Evolutionary conservation across 2,797 vertebrate genomes (phyloP).

Genomic region (Etheostoma perlongum): DNA sequence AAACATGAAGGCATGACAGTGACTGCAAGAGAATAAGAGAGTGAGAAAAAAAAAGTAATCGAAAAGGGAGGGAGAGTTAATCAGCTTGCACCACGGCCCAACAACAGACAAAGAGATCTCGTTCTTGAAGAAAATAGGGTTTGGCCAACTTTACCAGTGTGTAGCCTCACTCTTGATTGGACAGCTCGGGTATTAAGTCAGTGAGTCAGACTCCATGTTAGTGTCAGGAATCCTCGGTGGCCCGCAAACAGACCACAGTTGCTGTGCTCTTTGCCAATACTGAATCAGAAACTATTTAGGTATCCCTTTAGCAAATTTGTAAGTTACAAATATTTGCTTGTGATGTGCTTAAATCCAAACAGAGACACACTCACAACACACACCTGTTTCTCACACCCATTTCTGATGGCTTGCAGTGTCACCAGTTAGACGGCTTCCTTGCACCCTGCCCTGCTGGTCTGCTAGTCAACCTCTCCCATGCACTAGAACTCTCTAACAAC

Average conservation of each 20-base stretch:
- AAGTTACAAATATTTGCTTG: slow-evolving; percentile 16
- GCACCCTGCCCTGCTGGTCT: slow-evolving; percentile 66
- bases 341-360: slow-evolving; percentile 39
- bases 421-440: slow-evolving; percentile 84
- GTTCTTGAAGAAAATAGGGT: slow-evolving; percentile 51
- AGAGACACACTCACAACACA: slow-evolving; percentile 38
- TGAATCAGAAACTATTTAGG: background rate
- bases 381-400: slow-evolving; percentile 74
- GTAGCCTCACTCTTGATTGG: slow-evolving; percentile 20
- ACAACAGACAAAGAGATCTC: slow-evolving; percentile 71
- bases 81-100: slow-evolving; percentile 55
- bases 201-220: slow-evolving; percentile 38
- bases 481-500: slow-evolving; percentile 32
- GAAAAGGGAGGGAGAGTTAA: slow-evolving; percentile 53
- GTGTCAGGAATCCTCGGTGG: slow-evolving; percentile 27
- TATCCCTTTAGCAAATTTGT: slow-evolving; percentile 4
- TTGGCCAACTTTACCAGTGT: slow-evolving; percentile 25
- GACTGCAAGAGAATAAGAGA: slow-evolving; percentile 24
- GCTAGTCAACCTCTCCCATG: slow-evolving; percentile 61
- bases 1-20: slow-evolving; percentile 32
- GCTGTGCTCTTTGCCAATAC: background rate
- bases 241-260: slow-evolving; percentile 20
- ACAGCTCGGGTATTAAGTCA: slow-evolving; percentile 53
- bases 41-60: slow-evolving; percentile 14
- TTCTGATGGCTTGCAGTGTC: slow-evolving; percentile 75